Percentiles rank a stretch among this genome's conserved stretches.
Conservation (phyloP, 1,140 invertebrate genomes). For the Drosophila nikananu region DNA sequence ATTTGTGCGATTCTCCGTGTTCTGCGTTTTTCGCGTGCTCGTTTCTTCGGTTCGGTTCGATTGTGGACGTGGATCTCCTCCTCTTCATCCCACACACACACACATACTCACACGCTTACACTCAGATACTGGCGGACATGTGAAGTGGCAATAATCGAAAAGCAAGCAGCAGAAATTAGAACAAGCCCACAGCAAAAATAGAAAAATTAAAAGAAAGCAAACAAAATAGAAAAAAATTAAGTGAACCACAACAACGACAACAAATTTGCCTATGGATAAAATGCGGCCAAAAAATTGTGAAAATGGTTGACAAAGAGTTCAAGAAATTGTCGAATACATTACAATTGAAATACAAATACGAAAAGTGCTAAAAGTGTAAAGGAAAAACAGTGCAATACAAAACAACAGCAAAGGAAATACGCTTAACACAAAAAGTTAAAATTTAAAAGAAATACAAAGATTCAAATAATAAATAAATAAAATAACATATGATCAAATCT, state of each 20-base stretch:
- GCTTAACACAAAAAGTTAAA: constrained; percentile 73
- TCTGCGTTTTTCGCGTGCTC: constrained; percentile 60
- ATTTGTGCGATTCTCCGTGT: constrained; percentile 69
- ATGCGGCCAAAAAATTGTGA: constrained; percentile 77
- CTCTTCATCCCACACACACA: constrained; percentile 28
- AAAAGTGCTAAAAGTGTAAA: constrained; percentile 43
- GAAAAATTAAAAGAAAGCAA: constrained; percentile 50
- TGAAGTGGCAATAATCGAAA: constrained; percentile 68
- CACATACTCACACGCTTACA: constrained; percentile 7
- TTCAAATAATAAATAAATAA: constrained; percentile 22
- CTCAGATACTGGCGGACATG: constrained; percentile 32
- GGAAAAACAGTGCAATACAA: constrained; percentile 63
- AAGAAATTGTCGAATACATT: constrained; percentile 50
- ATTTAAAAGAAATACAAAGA: constrained; percentile 69
- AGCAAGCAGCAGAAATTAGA: constrained; percentile 75
- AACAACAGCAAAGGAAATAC: constrained; percentile 75
- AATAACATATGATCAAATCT: constrained; percentile 35
- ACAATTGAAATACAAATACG: constrained; percentile 26
- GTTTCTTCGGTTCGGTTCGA: constrained; percentile 53
- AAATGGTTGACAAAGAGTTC: constrained; percentile 75
- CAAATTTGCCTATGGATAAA: constrained; percentile 50
- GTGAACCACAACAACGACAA: constrained; percentile 35
- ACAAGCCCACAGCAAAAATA: constrained; percentile 61
- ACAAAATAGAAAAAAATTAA: constrained; percentile 24
- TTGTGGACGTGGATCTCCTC: constrained; percentile 72